Base-by-base conservation (phyloP, 2,797 vertebrate species). In the Sebastiscus tertius region DNA sequence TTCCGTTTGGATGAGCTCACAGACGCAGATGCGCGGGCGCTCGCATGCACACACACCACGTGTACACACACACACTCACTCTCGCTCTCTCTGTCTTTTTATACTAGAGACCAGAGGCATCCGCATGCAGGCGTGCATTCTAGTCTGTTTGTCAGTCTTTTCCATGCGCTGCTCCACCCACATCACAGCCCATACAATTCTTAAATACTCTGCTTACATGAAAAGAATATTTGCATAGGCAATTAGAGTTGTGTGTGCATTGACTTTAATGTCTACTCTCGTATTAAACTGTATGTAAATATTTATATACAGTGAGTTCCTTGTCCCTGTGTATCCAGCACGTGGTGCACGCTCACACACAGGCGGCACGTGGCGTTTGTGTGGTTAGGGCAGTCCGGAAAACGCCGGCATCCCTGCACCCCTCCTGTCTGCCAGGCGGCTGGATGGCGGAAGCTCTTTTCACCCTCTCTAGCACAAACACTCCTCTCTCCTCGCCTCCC, bases 1-100 rank as follows among this genome's bases (percentile, higher is more conserved):
- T 98, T 97, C 97, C 85, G 79, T 95, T 93, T 93, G 93, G 94
- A 95, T 97, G 96, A 96, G 95, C 96, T 96, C 95, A 95, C 95
- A 92, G 88, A 94, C 90, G 59, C 90, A 89, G 87, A 90, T 90
- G 79, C 87, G 58, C 82, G 60, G 82, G 81, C 81, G 29, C 85
- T 75, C 59, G 49, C 84, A 42, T 82, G 9, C 65, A 36, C 67
- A 70, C 79, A 63, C 78, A 31, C 61, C 33, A 63, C 61, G 11
- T 27, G 26, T 26, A 61, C 80, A 52, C 82, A 66, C 75, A 60
- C 63, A 64, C 31, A 66, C 80, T 55, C 87, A 64, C 75, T 36
- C 72, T 29, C 61, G 18, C 62, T 11, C 80, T 11, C 80, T 61
- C 36, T 64, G 63, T 87, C 80, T 91, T 84, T 90, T 91, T 80